Evolutionary conservation across 1,140 invertebrate genomes (phyloP).

Genomic region (Acromyrmex heyeri): DNA sequence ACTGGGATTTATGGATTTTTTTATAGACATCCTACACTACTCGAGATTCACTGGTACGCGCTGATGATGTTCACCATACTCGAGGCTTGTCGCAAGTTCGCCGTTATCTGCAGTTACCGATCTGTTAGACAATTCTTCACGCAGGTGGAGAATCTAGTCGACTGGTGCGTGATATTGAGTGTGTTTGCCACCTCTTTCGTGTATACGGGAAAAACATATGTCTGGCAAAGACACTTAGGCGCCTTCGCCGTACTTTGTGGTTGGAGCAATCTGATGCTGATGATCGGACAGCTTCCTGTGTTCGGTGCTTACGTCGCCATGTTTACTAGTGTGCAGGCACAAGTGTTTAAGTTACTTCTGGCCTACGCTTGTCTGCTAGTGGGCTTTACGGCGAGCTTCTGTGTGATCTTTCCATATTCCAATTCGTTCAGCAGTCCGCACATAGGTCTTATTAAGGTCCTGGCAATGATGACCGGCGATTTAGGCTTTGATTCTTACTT

Average conservation of each 20-base stretch:
- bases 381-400: constrained; percentile 95
- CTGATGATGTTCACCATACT: constrained; percentile 91
- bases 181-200: constrained; percentile 93
- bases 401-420: constrained; percentile 93
- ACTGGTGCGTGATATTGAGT: constrained; percentile 94
- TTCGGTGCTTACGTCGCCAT: constrained; percentile 95
- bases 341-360: constrained; percentile 93
- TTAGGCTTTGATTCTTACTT: constrained; percentile 90
- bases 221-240: constrained; percentile 93
- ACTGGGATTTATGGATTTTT: constrained; percentile 91
- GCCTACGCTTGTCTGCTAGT: constrained; percentile 94
- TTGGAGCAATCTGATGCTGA: constrained; percentile 95
- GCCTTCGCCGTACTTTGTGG: constrained; percentile 94
- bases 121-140: constrained; percentile 92
- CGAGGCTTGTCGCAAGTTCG: constrained; percentile 92
- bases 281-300: constrained; percentile 94
- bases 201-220: constrained; percentile 91
- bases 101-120: constrained; percentile 92
- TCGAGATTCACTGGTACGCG: constrained; percentile 93
- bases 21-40: constrained; percentile 90
- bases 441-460: constrained; percentile 92
- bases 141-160: constrained; percentile 94
- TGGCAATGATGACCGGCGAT: constrained; percentile 97
- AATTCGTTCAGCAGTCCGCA: constrained; percentile 93
- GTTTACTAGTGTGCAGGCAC: constrained; percentile 94